Conservation (phyloP, 2,797 vertebrate genomes). For the Emydoidea blandingii region DNA sequence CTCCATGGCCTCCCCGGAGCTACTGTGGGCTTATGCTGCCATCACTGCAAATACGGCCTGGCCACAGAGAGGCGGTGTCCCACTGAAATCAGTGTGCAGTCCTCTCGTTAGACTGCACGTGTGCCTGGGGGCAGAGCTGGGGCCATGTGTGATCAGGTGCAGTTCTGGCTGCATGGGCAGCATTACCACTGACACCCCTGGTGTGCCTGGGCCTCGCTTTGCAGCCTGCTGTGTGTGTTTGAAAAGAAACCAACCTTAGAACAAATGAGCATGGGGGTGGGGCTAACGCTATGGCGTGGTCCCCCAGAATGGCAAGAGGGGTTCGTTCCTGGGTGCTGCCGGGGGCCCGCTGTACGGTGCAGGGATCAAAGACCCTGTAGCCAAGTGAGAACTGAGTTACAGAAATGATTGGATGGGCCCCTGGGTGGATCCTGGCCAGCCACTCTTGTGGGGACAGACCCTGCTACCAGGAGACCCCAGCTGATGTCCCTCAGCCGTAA, state of each 20-base stretch:
- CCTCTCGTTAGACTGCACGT: background rate
- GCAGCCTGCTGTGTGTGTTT: background rate
- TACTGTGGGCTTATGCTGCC: background rate
- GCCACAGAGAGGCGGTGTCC: no score
- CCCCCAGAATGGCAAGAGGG: no score
- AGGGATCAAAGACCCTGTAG: background rate
- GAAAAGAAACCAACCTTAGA: background rate
- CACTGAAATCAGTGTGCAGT: no score
- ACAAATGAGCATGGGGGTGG: no score
- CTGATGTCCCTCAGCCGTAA: no score
- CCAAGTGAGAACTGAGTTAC: background rate
- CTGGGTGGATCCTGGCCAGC: background rate
- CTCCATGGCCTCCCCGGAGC: background rate
- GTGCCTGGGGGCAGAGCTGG: no score
- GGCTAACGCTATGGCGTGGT: no score
- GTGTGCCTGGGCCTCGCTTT: no score
- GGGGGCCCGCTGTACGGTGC: background rate
- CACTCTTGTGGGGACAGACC: background rate
- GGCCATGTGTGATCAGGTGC: no score
- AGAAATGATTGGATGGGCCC: background rate
- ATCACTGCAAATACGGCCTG: background rate
- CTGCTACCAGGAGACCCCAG: background rate
- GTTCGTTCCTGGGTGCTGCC: background rate
- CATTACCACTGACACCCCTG: background rate
- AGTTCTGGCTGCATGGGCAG: background rate